Conservation (phyloP, 1,140 invertebrate genomes). For the Drosophila navojoa region DNA sequence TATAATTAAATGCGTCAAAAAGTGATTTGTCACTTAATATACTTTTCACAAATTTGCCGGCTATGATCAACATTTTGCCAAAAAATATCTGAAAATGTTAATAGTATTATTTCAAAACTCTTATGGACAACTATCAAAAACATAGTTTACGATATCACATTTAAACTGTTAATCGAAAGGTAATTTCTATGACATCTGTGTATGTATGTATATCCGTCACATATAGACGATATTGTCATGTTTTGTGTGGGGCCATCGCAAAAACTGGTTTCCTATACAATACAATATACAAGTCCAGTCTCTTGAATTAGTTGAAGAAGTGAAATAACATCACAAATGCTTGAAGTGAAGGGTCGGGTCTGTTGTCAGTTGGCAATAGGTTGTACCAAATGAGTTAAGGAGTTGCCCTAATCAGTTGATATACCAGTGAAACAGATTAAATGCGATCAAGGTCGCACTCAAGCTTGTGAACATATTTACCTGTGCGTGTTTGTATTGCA, state of each 20-base stretch:
- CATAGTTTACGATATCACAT: too few relatives aligned
- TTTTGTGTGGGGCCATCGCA: slow-evolving; percentile 4
- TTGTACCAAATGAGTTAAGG: slow-evolving; percentile 30
- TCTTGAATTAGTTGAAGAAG: slow-evolving; percentile 8
- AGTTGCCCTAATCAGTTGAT: slow-evolving; percentile 39
- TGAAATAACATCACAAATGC: not conserved
- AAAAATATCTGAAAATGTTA: too few relatives aligned
- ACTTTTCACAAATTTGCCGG: too few relatives aligned
- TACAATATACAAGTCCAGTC: slow-evolving; percentile 22
- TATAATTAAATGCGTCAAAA: too few relatives aligned
- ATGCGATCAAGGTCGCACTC: slow-evolving; percentile 38
- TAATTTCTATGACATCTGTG: too few relatives aligned
- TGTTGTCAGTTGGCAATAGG: slow-evolving; percentile 4
- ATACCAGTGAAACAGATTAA: slow-evolving; percentile 37
- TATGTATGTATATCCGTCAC: not conserved
- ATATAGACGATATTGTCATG: not conserved
- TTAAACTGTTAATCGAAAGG: too few relatives aligned
- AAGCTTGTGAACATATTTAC: slow-evolving; percentile 4
- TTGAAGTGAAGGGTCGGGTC: not conserved
- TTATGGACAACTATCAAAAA: too few relatives aligned
- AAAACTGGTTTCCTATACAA: slow-evolving; percentile 30
- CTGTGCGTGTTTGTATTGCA: not conserved
- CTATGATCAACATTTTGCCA: too few relatives aligned
- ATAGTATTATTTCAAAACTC: too few relatives aligned
- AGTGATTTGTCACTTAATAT: too few relatives aligned